phyloP scores from a whole-genome alignment of 2,113 vertebrate genomes.

The Mobula birostris region DNA sequence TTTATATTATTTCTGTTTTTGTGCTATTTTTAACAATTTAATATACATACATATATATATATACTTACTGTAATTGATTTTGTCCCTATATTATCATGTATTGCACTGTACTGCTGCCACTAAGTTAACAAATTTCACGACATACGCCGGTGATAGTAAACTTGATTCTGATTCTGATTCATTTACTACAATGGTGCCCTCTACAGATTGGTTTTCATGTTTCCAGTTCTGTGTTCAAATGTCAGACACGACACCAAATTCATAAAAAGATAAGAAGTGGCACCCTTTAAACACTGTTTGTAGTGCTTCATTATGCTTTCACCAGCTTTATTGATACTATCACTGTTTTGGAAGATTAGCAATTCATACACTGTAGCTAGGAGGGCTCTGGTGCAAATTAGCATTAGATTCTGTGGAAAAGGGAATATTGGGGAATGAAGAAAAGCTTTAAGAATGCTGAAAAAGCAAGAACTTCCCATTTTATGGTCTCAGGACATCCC shows the following conservation, averaged over 20 bases:
- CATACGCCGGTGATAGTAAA: too few relatives aligned
- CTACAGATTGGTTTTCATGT: not conserved
- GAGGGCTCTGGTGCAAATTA: not conserved
- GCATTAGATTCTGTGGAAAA: not conserved
- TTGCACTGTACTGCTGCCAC: too few relatives aligned
- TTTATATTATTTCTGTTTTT: too few relatives aligned
- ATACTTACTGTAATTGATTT: too few relatives aligned
- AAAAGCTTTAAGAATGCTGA: not conserved
- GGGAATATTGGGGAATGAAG: not conserved
- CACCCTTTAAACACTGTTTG: not conserved
- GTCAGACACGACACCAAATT: too few relatives aligned
- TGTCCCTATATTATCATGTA: too few relatives aligned
- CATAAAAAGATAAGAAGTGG: not conserved
- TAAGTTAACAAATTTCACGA: too few relatives aligned
- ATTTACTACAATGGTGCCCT: not conserved
- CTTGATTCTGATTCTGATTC: too few relatives aligned
- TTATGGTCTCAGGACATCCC: not conserved
- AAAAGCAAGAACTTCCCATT: not conserved
- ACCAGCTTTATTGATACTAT: not conserved
- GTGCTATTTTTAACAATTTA: too few relatives aligned
- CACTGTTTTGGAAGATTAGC: not conserved
- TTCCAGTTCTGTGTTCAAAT: not conserved
- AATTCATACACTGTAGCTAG: not conserved
- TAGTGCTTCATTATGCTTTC: not conserved
- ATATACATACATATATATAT: too few relatives aligned